These are phyloP conservation scores for Hormaphis cornu DNA, from an alignment of 1,140 invertebrate species.

Conservation along the genomic window DNA sequence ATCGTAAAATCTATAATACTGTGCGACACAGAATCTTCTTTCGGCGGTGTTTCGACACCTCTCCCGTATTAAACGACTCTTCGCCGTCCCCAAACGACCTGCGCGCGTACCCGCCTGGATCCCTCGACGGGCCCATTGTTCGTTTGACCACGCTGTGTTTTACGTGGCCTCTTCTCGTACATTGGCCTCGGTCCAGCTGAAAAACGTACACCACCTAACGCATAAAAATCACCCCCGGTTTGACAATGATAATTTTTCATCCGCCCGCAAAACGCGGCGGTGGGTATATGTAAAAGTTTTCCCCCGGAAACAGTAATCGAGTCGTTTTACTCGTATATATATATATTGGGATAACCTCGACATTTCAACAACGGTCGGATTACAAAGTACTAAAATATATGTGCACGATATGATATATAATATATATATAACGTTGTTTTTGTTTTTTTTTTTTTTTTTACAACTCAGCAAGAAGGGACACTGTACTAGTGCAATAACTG, in stretches of 20 bases:
- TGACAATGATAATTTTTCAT: constrained; percentile 32
- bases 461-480: background rate
- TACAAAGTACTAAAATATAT: no score
- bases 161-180: constrained; percentile 1
- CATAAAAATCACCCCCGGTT: constrained; percentile 21
- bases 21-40: constrained; percentile 5
- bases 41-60: background rate
- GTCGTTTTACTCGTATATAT: constrained; percentile 15
- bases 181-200: constrained; percentile 17
- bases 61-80: background rate
- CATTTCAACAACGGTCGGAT: constrained; percentile 16
- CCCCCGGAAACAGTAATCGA: constrained; percentile 20
- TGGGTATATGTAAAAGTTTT: constrained; percentile 25
- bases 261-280: constrained; percentile 1
- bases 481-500: background rate
- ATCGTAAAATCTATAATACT: constrained; percentile 24
- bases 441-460: constrained; percentile 13
- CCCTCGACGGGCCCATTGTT: constrained; percentile 10
- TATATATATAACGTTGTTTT: no score
- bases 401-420: no score
- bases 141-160: constrained; percentile 24
- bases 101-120: background rate
- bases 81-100: background rate
- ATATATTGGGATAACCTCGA: background rate
- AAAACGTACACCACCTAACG: constrained; percentile 30